Conservation (phyloP, 2,113 vertebrate genomes). For the Todiramphus saurophagus region DNA sequence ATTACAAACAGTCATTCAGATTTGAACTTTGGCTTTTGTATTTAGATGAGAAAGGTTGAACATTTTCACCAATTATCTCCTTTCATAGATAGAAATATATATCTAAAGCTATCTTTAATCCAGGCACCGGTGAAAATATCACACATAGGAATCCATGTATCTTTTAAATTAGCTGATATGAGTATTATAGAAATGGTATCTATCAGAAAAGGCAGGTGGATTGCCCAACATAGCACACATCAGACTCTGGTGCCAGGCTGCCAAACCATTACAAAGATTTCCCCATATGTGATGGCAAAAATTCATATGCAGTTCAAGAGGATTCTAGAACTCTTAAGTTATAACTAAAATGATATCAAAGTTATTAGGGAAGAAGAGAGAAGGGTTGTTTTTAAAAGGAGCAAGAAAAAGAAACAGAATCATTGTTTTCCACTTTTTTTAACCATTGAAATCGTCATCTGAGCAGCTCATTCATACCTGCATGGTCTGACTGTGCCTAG, state of each 20-base stretch:
- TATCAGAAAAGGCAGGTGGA: neutral
- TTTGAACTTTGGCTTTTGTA: neutral
- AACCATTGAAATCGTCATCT: neutral
- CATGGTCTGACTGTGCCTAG: no score
- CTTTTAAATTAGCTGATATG: neutral
- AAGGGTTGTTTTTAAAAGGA: neutral
- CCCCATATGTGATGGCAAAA: neutral
- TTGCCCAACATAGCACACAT: neutral
- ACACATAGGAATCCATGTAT: neutral
- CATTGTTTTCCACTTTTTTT: neutral
- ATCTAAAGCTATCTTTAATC: neutral
- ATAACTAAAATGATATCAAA: neutral
- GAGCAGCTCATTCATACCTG: neutral
- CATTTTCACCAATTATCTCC: neutral
- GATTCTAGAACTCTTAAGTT: neutral
- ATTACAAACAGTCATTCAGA: neutral
- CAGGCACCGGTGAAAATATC: neutral
- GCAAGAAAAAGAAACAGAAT: neutral
- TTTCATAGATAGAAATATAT: neutral
- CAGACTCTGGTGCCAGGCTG: neutral
- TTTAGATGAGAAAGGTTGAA: neutral
- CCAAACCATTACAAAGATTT: neutral
- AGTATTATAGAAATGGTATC: neutral
- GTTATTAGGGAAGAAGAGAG: neutral
- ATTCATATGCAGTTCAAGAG: neutral